Evolutionary conservation across 2,888 invertebrate genomes (phyloP).

Genomic region (Eilema depressum): DNA sequence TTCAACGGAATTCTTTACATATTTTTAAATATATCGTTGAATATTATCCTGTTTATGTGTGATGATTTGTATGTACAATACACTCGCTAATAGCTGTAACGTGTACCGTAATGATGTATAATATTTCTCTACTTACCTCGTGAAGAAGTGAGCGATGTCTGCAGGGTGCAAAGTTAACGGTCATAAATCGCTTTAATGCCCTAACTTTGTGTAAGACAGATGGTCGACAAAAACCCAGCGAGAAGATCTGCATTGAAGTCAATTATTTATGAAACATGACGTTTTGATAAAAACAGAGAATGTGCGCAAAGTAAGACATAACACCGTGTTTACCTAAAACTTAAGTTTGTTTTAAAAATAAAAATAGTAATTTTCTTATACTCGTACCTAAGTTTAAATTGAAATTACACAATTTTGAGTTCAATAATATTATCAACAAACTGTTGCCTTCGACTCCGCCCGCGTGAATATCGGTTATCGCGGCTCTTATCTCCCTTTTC

Average conservation of each 20-base stretch:
- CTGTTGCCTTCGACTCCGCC: too few species aligned
- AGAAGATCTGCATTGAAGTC: slow-evolving; percentile 38
- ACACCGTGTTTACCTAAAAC: background rate
- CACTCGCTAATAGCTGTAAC: slow-evolving; percentile 19
- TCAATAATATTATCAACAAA: background rate
- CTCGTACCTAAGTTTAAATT: too few species aligned
- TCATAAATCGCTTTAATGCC: slow-evolving; percentile 52
- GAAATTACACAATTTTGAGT: background rate
- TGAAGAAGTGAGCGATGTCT: slow-evolving; percentile 36
- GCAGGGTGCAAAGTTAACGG: slow-evolving; percentile 41
- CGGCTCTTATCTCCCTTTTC: too few species aligned
- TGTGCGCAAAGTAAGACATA: background rate
- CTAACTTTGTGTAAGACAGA: slow-evolving; percentile 41
- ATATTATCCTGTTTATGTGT: too few species aligned
- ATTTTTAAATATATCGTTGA: too few species aligned
- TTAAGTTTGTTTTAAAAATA: background rate
- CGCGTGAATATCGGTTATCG: too few species aligned
- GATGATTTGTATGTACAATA: background rate
- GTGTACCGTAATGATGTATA: slow-evolving; percentile 31
- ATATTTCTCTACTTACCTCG: slow-evolving; percentile 23
- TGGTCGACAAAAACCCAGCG: slow-evolving; percentile 32
- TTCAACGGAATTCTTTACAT: too few species aligned
- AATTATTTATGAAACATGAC: slow-evolving; percentile 31
- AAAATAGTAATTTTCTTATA: too few species aligned
- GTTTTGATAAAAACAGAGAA: slow-evolving; percentile 18